phyloP scores from a whole-genome alignment of 37 sponge, comb jelly and placozoan genomes.

The Haliclona indistincta region DNA sequence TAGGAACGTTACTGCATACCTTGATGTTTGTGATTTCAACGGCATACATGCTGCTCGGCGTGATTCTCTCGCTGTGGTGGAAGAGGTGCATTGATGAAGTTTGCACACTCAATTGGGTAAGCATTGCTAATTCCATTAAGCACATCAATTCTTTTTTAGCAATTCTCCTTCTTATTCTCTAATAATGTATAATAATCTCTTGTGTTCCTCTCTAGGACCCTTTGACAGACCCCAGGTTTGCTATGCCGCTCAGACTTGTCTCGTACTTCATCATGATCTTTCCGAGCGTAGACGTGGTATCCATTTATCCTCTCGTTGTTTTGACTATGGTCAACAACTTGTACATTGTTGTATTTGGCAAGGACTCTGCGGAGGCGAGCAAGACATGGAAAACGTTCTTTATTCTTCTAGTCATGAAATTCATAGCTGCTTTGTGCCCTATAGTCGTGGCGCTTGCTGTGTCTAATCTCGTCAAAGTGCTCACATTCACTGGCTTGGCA shows the following conservation, averaged over 20 bases:
- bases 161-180: not conserved
- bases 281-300: constrained; percentile 80
- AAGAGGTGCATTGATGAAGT: constrained; percentile 62
- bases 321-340: constrained; percentile 71
- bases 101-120: constrained; percentile 82
- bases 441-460: constrained; percentile 68
- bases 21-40: constrained; percentile 42
- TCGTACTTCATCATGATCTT: constrained; percentile 84
- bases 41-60: constrained; percentile 69
- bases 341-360: constrained; percentile 54
- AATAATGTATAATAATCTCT: not conserved
- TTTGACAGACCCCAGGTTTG: not conserved
- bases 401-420: constrained; percentile 37
- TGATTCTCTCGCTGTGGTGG: constrained; percentile 78
- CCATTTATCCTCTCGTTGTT: constrained; percentile 70
- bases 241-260: constrained; percentile 29
- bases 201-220: constrained; percentile 38
- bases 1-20: constrained; percentile 43
- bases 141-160: not conserved
- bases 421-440: constrained; percentile 57
- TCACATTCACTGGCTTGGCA: constrained; percentile 72
- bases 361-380: constrained; percentile 24
- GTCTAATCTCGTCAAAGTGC: constrained; percentile 74
- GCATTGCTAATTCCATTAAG: not conserved
- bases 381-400: constrained; percentile 6